These are phyloP conservation scores for Calameuta filiformis DNA, from an alignment of 2,888 invertebrate genomes.

Conservation along the genomic window DNA sequence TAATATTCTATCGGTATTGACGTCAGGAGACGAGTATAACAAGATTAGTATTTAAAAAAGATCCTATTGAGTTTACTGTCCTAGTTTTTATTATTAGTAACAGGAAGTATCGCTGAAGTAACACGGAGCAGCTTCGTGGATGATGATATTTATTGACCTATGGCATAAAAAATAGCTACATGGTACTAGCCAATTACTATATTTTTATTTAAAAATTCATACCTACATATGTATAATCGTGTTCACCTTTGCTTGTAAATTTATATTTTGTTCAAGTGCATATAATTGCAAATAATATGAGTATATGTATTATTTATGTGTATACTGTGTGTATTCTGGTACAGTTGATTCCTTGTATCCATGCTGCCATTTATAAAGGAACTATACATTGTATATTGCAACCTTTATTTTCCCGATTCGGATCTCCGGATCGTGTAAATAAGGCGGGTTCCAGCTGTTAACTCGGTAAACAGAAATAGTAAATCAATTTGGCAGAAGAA, in stretches of 20 bases:
- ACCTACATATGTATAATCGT: background rate
- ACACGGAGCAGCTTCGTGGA: background rate
- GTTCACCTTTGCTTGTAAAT: background rate
- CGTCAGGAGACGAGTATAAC: background rate
- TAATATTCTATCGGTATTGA: background rate
- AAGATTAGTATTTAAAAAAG: background rate
- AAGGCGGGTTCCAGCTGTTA: too few species aligned
- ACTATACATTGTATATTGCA: too few species aligned
- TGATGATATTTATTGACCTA: background rate
- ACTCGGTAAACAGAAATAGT: too few species aligned
- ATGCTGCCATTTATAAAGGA: too few species aligned
- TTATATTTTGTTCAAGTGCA: background rate
- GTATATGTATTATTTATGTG: background rate
- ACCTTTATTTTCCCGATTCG: too few species aligned
- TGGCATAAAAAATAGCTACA: background rate
- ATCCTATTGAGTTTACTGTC: background rate
- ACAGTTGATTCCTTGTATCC: too few species aligned
- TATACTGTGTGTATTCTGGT: too few species aligned
- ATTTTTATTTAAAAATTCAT: background rate
- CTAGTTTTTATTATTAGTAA: background rate
- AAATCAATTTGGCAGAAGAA: too few species aligned
- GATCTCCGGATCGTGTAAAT: too few species aligned
- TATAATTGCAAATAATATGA: background rate
- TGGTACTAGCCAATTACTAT: background rate
- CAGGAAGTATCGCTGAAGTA: background rate